Evolutionary conservation across 2,888 invertebrate genomes (phyloP).

Genomic region (Ptilodon capucinus): DNA sequence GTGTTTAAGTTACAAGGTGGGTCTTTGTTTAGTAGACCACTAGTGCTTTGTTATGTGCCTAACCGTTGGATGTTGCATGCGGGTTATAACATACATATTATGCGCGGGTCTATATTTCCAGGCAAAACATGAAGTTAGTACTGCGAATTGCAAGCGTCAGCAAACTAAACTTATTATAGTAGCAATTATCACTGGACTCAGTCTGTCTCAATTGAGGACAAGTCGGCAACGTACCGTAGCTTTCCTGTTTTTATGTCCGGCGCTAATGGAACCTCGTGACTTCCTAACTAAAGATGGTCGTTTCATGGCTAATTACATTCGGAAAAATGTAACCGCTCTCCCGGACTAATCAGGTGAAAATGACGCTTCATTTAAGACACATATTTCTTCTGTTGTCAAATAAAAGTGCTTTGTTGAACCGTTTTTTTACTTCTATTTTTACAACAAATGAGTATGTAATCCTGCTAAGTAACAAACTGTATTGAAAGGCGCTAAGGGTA

Average conservation of each 20-base stretch:
- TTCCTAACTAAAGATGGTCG: constrained; percentile 21
- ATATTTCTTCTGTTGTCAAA: constrained; percentile 31
- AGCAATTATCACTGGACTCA: constrained; percentile 49
- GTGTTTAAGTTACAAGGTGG: constrained; percentile 26
- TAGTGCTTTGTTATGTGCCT: background rate
- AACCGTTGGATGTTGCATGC: background rate
- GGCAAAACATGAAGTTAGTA: constrained; percentile 26
- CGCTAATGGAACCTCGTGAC: constrained; percentile 35
- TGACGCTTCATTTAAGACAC: constrained; percentile 29
- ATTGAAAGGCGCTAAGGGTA: constrained; percentile 6
- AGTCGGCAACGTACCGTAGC: constrained; percentile 32
- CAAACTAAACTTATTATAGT: constrained; percentile 55
- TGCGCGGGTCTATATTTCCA: constrained; percentile 46
- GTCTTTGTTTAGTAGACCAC: constrained; percentile 27
- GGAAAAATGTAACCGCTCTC: constrained; percentile 18
- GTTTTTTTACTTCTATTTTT: too few species aligned
- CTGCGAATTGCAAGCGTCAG: constrained; percentile 41
- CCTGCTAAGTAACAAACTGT: constrained; percentile 8
- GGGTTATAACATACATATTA: constrained; percentile 6
- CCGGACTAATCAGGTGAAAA: too few species aligned
- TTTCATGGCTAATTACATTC: constrained; percentile 23
- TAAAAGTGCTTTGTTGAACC: constrained; percentile 37
- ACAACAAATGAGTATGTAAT: too few species aligned
- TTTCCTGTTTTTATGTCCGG: constrained; percentile 34
- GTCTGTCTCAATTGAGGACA: constrained; percentile 43